These are phyloP conservation scores for Chrysolina haemoptera DNA, from an alignment of 2,888 invertebrate genomes.

Conservation along the genomic window DNA sequence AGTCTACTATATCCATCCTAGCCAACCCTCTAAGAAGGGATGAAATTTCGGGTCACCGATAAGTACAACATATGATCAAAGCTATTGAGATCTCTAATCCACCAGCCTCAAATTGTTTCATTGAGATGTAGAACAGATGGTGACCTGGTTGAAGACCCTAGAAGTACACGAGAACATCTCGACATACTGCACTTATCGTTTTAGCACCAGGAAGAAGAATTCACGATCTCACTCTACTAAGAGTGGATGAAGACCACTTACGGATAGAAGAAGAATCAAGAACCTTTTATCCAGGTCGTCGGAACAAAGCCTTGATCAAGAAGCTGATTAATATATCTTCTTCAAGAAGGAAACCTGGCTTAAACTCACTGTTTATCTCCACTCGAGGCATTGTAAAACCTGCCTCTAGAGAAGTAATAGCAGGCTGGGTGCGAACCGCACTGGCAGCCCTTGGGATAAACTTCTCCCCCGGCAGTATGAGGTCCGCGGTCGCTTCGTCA, in stretches of 20 bases:
- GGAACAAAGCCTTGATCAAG: too few species aligned
- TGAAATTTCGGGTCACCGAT: conserved; percentile 11
- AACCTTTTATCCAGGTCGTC: too few species aligned
- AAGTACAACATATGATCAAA: conserved; percentile 23
- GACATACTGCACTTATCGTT: too few species aligned
- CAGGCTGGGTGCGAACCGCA: background rate
- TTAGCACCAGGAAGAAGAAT: too few species aligned
- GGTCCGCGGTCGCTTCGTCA: conserved; percentile 44
- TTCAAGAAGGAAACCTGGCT: too few species aligned
- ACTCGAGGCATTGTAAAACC: too few species aligned
- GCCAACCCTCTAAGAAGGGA: conserved; percentile 30
- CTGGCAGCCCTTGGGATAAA: conserved; percentile 34
- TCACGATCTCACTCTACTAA: too few species aligned
- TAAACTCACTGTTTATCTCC: too few species aligned
- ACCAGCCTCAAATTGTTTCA: conserved; percentile 5
- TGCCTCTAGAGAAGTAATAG: too few species aligned
- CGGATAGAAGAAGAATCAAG: too few species aligned
- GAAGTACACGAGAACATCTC: background rate
- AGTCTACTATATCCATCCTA: conserved; percentile 49
- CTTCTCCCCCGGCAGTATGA: conserved; percentile 42
- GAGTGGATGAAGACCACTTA: too few species aligned
- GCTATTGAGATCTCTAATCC: conserved; percentile 32
- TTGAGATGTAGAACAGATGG: conserved; percentile 32
- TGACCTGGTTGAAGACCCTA: conserved; percentile 32
- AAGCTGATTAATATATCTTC: too few species aligned